phyloP scores from a whole-genome alignment of 2,113 vertebrate genomes.

The Puntigrus tetrazona region DNA sequence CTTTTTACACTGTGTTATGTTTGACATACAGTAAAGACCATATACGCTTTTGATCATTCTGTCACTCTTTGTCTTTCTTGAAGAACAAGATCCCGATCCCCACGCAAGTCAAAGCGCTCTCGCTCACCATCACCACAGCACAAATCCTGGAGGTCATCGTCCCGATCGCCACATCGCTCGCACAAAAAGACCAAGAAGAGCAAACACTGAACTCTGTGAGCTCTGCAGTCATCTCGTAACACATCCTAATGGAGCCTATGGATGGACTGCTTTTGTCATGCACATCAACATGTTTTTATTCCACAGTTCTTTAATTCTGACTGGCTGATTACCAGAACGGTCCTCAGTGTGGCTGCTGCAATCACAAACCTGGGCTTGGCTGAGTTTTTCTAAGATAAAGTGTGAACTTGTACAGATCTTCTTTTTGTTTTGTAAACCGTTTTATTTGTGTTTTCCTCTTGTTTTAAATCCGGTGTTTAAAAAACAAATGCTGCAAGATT shows the following conservation, averaged over 20 bases:
- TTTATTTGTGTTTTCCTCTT: conserved; percentile 68
- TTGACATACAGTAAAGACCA: no score
- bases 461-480: conserved; percentile 67
- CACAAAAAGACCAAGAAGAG: conserved; percentile 82
- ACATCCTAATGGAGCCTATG: conserved; percentile 14
- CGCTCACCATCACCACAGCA: conserved; percentile 72
- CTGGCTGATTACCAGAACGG: conserved; percentile 46
- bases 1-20: neutral
- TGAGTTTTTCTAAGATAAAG: conserved; percentile 73
- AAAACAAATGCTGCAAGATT: conserved; percentile 63
- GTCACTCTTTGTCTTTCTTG: neutral
- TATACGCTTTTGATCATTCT: no score
- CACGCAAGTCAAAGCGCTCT: conserved; percentile 76
- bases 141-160: conserved; percentile 70
- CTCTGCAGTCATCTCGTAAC: conserved; percentile 19
- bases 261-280: conserved; percentile 22
- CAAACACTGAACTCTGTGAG: conserved; percentile 72
- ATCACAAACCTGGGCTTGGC: conserved; percentile 56
- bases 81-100: conserved; percentile 72
- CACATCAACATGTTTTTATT: conserved; percentile 43
- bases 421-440: conserved; percentile 50
- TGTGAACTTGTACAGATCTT: conserved; percentile 75
- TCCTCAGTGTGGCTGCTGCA: conserved; percentile 53
- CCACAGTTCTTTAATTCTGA: conserved; percentile 43
- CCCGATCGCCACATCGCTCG: conserved; percentile 76